phyloP scores from a whole-genome alignment of 2,888 invertebrate species.

The Rotaria magnacalcarata region DNA sequence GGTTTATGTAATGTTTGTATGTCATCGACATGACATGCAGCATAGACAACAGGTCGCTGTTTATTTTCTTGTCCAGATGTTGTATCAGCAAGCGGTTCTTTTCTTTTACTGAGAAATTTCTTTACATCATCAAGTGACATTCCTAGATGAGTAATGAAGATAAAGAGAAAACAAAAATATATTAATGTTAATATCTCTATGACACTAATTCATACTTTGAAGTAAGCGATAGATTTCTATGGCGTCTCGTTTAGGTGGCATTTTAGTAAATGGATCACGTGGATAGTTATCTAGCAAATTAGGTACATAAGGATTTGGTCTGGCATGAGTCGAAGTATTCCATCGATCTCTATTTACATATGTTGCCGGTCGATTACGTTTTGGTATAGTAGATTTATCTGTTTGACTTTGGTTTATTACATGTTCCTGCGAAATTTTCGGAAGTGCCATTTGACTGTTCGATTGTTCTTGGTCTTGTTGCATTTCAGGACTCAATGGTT shows the following conservation, averaged over 20 bases:
- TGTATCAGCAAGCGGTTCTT: background rate
- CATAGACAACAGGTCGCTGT: slow-evolving; percentile 27
- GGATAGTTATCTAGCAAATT: slow-evolving; percentile 55
- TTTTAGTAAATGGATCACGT: slow-evolving; percentile 54
- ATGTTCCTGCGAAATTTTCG: background rate
- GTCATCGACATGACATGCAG: slow-evolving; percentile 12
- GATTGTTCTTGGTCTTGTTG: background rate
- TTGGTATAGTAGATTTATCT: background rate
- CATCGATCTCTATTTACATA: slow-evolving; percentile 48
- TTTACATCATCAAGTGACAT: background rate
- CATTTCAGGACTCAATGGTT: background rate
- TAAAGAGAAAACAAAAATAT: background rate
- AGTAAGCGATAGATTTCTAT: background rate
- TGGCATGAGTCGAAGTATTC: slow-evolving; percentile 52
- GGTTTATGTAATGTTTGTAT: slow-evolving; percentile 10
- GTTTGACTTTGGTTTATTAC: background rate
- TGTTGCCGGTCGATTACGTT: background rate
- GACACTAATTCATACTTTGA: background rate
- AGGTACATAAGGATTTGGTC: slow-evolving; percentile 50
- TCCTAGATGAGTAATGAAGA: background rate
- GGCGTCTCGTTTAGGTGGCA: slow-evolving; percentile 49
- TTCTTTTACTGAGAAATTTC: background rate
- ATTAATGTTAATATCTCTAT: background rate
- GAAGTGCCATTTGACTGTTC: background rate
- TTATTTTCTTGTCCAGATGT: background rate